Conservation (phyloP, 2,797 vertebrate species). For the Chelon auratus region DNA sequence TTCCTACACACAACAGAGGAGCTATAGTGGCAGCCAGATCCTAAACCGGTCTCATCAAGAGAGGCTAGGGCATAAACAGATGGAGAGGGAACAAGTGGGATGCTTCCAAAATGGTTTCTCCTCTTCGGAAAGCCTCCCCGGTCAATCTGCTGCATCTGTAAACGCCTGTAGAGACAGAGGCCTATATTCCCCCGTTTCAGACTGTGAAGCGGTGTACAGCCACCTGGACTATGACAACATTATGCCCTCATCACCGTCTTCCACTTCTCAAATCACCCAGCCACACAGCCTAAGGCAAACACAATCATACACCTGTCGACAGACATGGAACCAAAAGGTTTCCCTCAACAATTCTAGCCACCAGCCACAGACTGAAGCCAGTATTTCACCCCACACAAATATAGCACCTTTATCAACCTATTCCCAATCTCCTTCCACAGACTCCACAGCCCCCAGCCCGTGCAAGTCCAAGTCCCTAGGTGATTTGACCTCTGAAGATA, state of each 20-base stretch:
- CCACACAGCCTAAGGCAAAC: conserved; percentile 48
- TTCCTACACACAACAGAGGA: conserved; percentile 56
- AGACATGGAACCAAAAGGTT: conserved; percentile 42
- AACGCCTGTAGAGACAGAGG: conserved; percentile 53
- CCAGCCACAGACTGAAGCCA: conserved; percentile 42
- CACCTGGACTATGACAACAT: conserved; percentile 57
- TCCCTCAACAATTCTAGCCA: conserved; percentile 22
- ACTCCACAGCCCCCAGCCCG: conserved; percentile 77
- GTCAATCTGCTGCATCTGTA: conserved; percentile 40
- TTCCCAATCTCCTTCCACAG: conserved; percentile 37
- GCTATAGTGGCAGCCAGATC: conserved; percentile 45
- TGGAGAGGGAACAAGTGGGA: conserved; percentile 43
- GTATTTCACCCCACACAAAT: conserved; percentile 42
- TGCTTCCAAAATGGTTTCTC: conserved; percentile 67
- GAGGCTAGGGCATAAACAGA: conserved; percentile 37
- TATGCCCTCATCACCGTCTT: conserved; percentile 40
- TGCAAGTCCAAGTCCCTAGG: conserved; percentile 98
- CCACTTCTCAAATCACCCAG: conserved; percentile 52
- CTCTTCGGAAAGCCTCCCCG: conserved; percentile 62
- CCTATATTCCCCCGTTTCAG: conserved; percentile 61
- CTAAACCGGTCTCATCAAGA: conserved; percentile 46
- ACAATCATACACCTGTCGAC: conserved; percentile 40
- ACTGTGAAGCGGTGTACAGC: conserved; percentile 63
- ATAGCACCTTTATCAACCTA: conserved; percentile 45
- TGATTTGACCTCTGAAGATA: conserved; percentile 98